Conservation (phyloP, 2,113 vertebrate species). For the Eira barbara region DNA sequence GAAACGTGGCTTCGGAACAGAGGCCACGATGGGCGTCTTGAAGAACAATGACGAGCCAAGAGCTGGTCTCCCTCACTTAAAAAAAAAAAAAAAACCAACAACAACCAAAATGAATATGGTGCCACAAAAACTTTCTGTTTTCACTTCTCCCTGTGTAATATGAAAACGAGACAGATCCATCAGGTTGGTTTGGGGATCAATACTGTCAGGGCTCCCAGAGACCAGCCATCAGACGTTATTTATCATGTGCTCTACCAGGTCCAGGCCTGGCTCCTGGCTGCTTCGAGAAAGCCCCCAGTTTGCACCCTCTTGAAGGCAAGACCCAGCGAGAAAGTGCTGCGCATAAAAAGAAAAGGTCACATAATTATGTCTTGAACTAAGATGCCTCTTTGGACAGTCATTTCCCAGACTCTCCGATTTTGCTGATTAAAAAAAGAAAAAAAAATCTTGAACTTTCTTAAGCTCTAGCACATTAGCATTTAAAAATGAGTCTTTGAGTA, state of each 20-base stretch:
- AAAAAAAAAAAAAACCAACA: not conserved
- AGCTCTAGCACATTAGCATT: not conserved
- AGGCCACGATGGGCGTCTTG: not conserved
- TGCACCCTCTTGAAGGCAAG: not conserved
- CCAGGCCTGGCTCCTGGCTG: not conserved
- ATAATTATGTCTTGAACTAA: not conserved
- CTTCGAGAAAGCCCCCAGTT: not conserved
- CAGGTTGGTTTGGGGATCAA: slow-evolving; percentile 37
- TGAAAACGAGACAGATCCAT: slow-evolving; percentile 55
- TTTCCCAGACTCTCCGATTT: not conserved
- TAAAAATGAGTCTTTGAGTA: not conserved
- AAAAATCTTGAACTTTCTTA: not conserved
- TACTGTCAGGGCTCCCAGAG: slow-evolving; percentile 22
- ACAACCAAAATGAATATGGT: not conserved
- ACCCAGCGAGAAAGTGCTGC: not conserved
- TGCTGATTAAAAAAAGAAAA: not conserved
- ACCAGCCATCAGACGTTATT: slow-evolving; percentile 35
- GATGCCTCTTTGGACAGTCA: not conserved
- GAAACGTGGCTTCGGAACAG: not conserved
- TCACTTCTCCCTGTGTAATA: slow-evolving; percentile 22
- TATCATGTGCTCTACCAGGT: not conserved
- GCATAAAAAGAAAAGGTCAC: not conserved
- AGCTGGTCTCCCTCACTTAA: not conserved
- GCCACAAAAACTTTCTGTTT: not conserved
- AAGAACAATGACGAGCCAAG: not conserved